phyloP scores from a whole-genome alignment of 2,113 vertebrate genomes.

The Speoplatyrhinus poulsoni region DNA sequence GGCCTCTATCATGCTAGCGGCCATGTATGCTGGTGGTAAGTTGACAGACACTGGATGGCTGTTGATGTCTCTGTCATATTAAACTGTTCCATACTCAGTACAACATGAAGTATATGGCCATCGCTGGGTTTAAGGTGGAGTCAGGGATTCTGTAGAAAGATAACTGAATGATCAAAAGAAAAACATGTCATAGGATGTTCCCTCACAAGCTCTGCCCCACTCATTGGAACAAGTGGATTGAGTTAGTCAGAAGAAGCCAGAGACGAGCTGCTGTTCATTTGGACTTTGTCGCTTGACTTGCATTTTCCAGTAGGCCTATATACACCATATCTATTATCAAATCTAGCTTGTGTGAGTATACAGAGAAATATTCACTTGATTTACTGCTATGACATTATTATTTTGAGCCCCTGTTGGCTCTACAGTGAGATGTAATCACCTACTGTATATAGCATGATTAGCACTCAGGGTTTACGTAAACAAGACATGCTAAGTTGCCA shows the following conservation, averaged over 20 bases:
- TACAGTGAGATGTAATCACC: no score
- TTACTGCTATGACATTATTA: neutral
- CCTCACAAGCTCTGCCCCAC: slow-evolving; percentile 12
- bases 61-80: neutral
- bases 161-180: no score
- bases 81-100: neutral
- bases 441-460: no score
- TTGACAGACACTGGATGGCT: slow-evolving; percentile 14
- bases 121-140: no score
- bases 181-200: neutral
- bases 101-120: no score
- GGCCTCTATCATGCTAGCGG: slow-evolving; percentile 81
- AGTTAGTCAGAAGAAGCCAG: slow-evolving; percentile 43
- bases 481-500: neutral
- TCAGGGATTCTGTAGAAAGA: no score
- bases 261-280: slow-evolving; percentile 3
- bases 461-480: neutral
- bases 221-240: slow-evolving; percentile 24
- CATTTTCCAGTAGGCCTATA: slow-evolving; percentile 18
- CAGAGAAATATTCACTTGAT: neutral
- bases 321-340: neutral
- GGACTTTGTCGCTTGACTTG: slow-evolving; percentile 41
- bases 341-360: neutral
- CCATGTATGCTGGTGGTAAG: slow-evolving; percentile 82
- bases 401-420: neutral